Base-by-base conservation (phyloP, 2,797 vertebrate genomes). In the Notolabrus celidotus region DNA sequence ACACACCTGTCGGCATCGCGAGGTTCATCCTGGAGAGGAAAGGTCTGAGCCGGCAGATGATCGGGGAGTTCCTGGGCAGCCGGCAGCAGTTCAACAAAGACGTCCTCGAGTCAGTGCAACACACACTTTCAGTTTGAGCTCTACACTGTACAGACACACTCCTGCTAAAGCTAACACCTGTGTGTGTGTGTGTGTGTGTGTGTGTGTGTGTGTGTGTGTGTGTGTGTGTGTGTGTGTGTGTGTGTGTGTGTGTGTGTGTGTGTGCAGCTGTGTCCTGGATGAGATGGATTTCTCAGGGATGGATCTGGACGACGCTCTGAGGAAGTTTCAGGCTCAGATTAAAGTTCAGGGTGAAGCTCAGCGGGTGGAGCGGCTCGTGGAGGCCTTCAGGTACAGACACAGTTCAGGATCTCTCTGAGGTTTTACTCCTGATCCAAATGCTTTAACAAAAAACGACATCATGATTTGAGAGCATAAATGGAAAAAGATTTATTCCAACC, bases 221-320 rank as follows among this genome's bases (percentile, higher is more conserved):
- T n/a, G n/a, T n/a, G n/a, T n/a, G n/a, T n/a, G n/a, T n/a, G n/a
- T n/a, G n/a, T n/a, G n/a, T n/a, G n/a, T 6, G 27, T 27, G 27
- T 45, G 42, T 19, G 10, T 11, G 41, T 45, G 19, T 45, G 43
- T 45, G 43, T 46, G 19, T 49, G 6, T 59, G 8, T 50, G 20
- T 62, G 33, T 58, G 61, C 43, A 97, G 96, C 81, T 97, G 96
- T 60, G 96, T 98, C 56, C 95, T 97, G 67, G 97, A 98, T 34
- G 97, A 98, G 92, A 97, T 98, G 97, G 97, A 98, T 51, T 98
- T 98, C 86, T 97, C 96, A 0, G 96, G 94, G 74, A 98, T 98
- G 97, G 97, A 98, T 86, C 89, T 98, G 49, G 97, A 98, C 6
- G 97, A 98, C 0, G 97, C 97, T 0, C 87, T 98, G 57, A 93